Conservation (phyloP, 2,888 invertebrate species). For the Prosopocoilus inquinatus region DNA sequence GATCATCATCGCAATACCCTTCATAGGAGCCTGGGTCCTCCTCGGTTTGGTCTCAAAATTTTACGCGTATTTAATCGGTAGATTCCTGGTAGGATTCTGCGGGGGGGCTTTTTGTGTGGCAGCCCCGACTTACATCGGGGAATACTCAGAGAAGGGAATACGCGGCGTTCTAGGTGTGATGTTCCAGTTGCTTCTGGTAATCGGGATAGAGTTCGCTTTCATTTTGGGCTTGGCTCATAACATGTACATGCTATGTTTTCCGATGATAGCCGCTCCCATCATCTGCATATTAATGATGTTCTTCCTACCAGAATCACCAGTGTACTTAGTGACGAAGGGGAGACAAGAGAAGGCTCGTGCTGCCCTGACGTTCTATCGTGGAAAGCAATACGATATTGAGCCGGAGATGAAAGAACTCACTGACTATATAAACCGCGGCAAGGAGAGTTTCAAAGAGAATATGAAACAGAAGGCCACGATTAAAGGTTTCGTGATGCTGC, state of each 20-base stretch:
- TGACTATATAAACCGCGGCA: conserved; percentile 36
- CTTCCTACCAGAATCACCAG: conserved; percentile 72
- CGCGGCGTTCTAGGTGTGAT: conserved; percentile 78
- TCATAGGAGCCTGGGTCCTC: conserved; percentile 34
- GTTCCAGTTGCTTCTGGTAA: conserved; percentile 72
- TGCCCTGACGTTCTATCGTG: conserved; percentile 68
- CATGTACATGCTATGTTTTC: conserved; percentile 7
- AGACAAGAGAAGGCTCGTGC: conserved; percentile 57
- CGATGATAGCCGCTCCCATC: conserved; percentile 34
- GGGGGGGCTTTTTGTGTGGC: conserved; percentile 72
- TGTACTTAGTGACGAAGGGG: conserved; percentile 60
- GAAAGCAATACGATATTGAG: conserved; percentile 63
- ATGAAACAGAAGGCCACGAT: conserved; percentile 38
- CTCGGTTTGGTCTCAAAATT: conserved; percentile 23
- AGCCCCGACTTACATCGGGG: conserved; percentile 80
- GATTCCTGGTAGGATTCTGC: conserved; percentile 51
- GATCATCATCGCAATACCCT: conserved; percentile 30
- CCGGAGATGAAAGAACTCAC: conserved; percentile 66
- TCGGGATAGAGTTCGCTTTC: conserved; percentile 77
- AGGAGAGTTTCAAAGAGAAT: conserved; percentile 21
- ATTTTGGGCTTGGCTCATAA: conserved; percentile 55
- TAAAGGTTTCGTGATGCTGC: conserved; percentile 41
- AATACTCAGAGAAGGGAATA: conserved; percentile 76
- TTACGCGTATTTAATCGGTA: conserved; percentile 25
- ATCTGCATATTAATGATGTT: conserved; percentile 61